Evolutionary conservation across 2,797 vertebrate genomes (phyloP), one percentile per base, ranked within the genome.

Genomic region (Geotrypetes seraphini): DNA sequence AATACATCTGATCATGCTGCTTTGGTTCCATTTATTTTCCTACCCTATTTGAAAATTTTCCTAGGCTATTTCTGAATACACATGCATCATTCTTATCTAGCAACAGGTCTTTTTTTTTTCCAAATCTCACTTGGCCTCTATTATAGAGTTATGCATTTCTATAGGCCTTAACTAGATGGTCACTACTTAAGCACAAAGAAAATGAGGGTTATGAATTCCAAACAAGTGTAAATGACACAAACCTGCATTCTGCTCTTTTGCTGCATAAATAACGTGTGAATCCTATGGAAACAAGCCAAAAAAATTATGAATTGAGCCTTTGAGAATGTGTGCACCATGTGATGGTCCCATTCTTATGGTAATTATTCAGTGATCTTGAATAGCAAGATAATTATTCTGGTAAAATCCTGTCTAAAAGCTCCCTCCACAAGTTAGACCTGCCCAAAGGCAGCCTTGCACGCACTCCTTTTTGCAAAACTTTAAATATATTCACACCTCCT

Each of bases 91-190:
- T 34, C 21, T 33, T 19, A 39, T 31, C 21, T 45, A 21, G 22
- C 45, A 37, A 33, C 21, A 32, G 25, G 25, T 17, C 16, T 25
- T 39, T 46, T n/a, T 17, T 16, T 25, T 39, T 46, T n/a, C n/a
- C n/a, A n/a, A 31, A 29, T 12, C 18, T 19, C 33, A 25, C 29
- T 25, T 27, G 7, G 15, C 35, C 19, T 38, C 19, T 25, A 23
- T 33, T 38, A 37, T 30, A 22, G 12, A 36, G 27, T 34, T 29
- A 36, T 34, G 36, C 39, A 39, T 35, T 36, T 22, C 35, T 41
- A 31, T 4, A 22, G 16, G 53, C 37, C 61, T 66, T 60, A 53
- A 32, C 21, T 53, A 43, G 26, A 33, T 38, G 22, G 40, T 50
- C 50, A 50, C 30, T 58, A 36, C 7, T 31, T 47, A 35, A 47